Evolutionary conservation across 1,140 invertebrate genomes (phyloP).

Genomic region (Zaprionus inermis): DNA sequence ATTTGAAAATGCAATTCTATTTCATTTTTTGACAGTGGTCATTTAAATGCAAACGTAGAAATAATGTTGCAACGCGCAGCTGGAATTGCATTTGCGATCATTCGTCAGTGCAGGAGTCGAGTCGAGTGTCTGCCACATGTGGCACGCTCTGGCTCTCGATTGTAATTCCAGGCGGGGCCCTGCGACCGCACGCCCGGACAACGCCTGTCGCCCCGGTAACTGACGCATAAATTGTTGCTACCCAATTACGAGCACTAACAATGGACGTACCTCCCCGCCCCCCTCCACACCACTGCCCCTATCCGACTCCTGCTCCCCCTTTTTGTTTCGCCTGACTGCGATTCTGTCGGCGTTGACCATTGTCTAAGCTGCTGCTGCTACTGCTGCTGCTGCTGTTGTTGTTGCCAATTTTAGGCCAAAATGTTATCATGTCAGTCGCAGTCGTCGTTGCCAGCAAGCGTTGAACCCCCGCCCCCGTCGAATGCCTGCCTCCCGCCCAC

Average conservation of each 20-base stretch:
- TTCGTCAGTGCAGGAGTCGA: slow-evolving; percentile 16
- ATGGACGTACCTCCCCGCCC: slow-evolving; percentile 45
- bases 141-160: slow-evolving; percentile 49
- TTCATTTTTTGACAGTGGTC: slow-evolving; percentile 14
- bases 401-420: slow-evolving; percentile 82
- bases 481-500: slow-evolving; percentile 6
- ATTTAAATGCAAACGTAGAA: slow-evolving; percentile 62
- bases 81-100: slow-evolving; percentile 52
- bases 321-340: slow-evolving; percentile 22
- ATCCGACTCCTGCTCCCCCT: not conserved
- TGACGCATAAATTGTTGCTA: slow-evolving; percentile 80
- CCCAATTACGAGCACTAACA: slow-evolving; percentile 82
- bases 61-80: slow-evolving; percentile 57
- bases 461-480: slow-evolving; percentile 10
- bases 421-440: slow-evolving; percentile 82
- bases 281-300: not conserved
- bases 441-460: slow-evolving; percentile 65
- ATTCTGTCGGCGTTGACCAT: slow-evolving; percentile 45
- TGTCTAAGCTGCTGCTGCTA: slow-evolving; percentile 62
- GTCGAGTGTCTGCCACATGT: slow-evolving; percentile 51
- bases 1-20: slow-evolving; percentile 35
- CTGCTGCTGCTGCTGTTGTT: slow-evolving; percentile 47
- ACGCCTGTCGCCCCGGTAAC: slow-evolving; percentile 22
- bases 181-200: slow-evolving; percentile 13
- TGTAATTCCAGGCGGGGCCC: slow-evolving; percentile 62